Evolutionary conservation across 2,888 invertebrate genomes (phyloP).

Genomic region (Agrotis puta): DNA sequence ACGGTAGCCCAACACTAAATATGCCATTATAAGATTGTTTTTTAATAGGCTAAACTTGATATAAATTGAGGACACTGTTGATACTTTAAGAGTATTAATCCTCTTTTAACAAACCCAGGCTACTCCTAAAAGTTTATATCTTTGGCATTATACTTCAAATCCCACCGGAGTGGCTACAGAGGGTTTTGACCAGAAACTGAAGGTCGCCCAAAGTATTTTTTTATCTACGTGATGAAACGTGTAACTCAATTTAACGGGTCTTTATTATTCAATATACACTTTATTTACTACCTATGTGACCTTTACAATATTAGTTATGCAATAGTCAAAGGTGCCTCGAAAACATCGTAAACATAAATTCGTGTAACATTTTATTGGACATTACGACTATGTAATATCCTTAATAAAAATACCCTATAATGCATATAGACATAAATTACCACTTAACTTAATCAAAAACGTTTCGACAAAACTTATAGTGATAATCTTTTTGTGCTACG

Average conservation of each 20-base stretch:
- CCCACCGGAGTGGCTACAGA: slow-evolving; percentile 1
- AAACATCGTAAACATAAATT: slow-evolving; percentile 41
- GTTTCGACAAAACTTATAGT: background rate
- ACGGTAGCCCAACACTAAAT: no score
- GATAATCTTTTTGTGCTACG: slow-evolving; percentile 16
- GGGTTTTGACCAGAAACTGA: slow-evolving; percentile 35
- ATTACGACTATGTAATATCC: slow-evolving; percentile 33
- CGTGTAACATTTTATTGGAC: slow-evolving; percentile 14
- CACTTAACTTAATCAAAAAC: slow-evolving; percentile 19
- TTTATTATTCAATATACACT: slow-evolving; percentile 28
- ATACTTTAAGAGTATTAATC: background rate
- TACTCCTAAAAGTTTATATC: background rate
- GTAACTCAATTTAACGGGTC: slow-evolving; percentile 38
- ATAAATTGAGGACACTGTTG: background rate
- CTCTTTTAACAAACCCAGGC: background rate
- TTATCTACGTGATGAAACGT: slow-evolving; percentile 19
- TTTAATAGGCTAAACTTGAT: no score
- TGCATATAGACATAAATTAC: background rate
- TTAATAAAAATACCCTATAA: slow-evolving; percentile 4
- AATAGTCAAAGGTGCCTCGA: slow-evolving; percentile 26
- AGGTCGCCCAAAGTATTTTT: slow-evolving; percentile 19
- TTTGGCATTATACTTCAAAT: slow-evolving; percentile 14
- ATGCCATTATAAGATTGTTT: no score
- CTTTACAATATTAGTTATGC: slow-evolving; percentile 16
- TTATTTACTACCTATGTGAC: slow-evolving; percentile 45